These are phyloP conservation scores for Tauraco hartlaubi DNA, from an alignment of 2,797 vertebrate species.

Conservation along the genomic window DNA sequence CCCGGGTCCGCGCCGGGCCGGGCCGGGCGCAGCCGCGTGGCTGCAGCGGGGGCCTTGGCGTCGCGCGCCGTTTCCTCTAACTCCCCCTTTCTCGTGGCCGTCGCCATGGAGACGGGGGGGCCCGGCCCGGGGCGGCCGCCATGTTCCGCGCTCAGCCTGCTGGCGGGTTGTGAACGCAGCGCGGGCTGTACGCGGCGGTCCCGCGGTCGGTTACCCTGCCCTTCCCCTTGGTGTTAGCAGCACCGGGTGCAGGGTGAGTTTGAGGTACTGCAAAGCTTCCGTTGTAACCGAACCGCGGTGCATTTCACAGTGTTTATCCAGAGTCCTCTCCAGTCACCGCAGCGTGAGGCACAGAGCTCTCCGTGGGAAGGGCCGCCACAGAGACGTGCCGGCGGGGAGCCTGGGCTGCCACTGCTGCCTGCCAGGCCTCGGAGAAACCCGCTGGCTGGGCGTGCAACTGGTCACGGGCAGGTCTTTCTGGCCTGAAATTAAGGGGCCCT, in stretches of 20 bases:
- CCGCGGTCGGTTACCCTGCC: neutral
- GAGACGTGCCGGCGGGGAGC: rapidly evolving
- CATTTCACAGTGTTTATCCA: neutral
- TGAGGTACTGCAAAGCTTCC: neutral
- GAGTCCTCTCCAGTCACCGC: neutral
- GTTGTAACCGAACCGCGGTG: neutral
- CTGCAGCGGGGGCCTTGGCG: too few species aligned
- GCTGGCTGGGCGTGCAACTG: neutral
- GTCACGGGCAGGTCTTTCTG: neutral
- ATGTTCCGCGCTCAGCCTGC: neutral
- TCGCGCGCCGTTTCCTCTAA: neutral
- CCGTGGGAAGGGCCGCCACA: rapidly evolving
- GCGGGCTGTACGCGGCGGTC: neutral
- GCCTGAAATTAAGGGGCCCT: too few species aligned
- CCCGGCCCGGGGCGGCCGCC: neutral
- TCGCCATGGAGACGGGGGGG: neutral
- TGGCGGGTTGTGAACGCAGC: rapidly evolving
- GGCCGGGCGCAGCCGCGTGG: too few species aligned
- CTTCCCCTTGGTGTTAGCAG: neutral
- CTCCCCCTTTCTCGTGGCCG: neutral
- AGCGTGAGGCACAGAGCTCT: neutral
- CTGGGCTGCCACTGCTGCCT: rapidly evolving
- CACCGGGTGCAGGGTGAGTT: neutral
- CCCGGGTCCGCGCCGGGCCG: too few species aligned
- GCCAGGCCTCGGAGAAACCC: neutral